A percentile compares a stretch with the other conserved stretches of the same genome.
Evolutionary conservation across 2,113 vertebrate species (phyloP).

Genomic region (Tinamus guttatus): DNA sequence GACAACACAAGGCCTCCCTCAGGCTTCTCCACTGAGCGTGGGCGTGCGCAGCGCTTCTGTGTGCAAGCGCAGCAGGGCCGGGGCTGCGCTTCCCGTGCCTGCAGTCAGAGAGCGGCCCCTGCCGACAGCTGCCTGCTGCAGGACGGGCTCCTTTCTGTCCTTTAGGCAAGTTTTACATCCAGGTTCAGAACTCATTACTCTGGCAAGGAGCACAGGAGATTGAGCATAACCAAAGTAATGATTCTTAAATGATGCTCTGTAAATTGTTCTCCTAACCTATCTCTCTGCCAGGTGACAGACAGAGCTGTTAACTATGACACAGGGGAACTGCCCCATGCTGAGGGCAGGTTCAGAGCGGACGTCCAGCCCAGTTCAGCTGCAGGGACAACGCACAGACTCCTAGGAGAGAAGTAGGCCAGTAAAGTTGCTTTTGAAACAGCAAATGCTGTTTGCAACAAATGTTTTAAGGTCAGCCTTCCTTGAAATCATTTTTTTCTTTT

Average conservation of each 20-base stretch:
- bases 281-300: not conserved
- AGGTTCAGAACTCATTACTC: not conserved
- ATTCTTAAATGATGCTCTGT: not conserved
- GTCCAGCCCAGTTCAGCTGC: not conserved
- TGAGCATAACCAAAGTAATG: not conserved
- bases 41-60: too few species aligned
- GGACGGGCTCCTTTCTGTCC: too few species aligned
- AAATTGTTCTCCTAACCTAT: accelerated
- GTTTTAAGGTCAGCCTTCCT: not conserved
- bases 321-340: accelerated
- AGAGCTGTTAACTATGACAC: not conserved
- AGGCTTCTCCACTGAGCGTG: too few species aligned
- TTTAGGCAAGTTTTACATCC: not conserved
- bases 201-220: not conserved
- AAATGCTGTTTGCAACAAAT: not conserved
- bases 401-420: not conserved
- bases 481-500: not conserved
- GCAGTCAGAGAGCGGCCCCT: too few species aligned
- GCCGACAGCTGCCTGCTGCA: too few species aligned
- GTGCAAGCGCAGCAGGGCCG: too few species aligned
- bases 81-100: too few species aligned
- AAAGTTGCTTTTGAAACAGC: too few species aligned
- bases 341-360: not conserved
- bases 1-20: not conserved
- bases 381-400: not conserved